Base-by-base conservation (phyloP, 2,113 vertebrate genomes). In the Steatornis caripensis region DNA sequence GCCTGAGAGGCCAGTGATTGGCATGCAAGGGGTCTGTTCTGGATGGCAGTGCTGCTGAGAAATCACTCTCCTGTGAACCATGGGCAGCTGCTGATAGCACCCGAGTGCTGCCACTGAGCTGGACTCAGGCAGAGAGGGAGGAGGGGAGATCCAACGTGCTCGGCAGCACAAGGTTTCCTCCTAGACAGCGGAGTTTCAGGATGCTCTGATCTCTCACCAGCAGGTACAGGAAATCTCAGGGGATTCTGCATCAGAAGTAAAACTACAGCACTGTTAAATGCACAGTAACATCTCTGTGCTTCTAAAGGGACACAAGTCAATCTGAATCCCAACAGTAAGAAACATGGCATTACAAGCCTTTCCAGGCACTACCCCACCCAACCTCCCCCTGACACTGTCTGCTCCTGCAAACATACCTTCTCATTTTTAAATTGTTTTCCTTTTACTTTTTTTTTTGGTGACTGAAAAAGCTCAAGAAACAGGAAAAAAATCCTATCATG, bases 221-320 rank as follows among this genome's bases (percentile, higher is more conserved):
- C 54, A 91, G 87, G 43, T 32, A 84, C 26, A 76, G 54, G 66
- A 74, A 81, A 70, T 84, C 93, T 87, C 64, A 0, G 32, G 60
- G 76, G 90, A 93, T 18, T 92, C 68, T 49, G 65, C 1, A 1
- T 82, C 92, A 90, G 87, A 49, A 94, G 66, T 37, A 79, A 46
- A 91, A 64, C 66, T 58, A 77, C 65, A 87, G 86, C 66, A 62
- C 70, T 95, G 84, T 81, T 78, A 92, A 89, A 86, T 5, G 29
- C 53, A 62, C 51, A 57, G 70, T 45, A 91, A 92, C 3, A 14
- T 39, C n/a, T 89, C n/a, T 32, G 60, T 49, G 78, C 45, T 81
- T 90, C 89, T 92, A 36, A 91, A 82, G 70, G 57, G 87, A 94
- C 75, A 79, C 13, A 83, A 93, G 51, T 93, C 92, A 83, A 69